These are phyloP conservation scores for Gallinago undulata DNA, from an alignment of 2,113 vertebrate genomes.

Conservation along the genomic window DNA sequence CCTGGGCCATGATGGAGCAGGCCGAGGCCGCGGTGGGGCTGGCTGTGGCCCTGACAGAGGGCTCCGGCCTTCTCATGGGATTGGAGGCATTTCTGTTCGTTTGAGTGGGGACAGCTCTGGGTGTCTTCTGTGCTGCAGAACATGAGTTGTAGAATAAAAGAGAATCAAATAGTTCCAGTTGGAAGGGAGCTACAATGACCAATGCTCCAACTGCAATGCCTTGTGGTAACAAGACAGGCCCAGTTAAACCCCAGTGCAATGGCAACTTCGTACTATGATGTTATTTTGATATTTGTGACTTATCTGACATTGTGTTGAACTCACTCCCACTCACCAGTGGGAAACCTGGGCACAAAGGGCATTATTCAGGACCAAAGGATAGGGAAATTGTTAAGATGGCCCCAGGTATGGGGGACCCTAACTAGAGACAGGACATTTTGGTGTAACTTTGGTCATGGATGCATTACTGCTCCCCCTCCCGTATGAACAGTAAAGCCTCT, in stretches of 20 bases:
- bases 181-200: fast-evolving
- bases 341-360: fast-evolving
- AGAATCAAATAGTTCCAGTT: not conserved
- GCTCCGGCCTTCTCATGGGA: fast-evolving
- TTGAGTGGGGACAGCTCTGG: not conserved
- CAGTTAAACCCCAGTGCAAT: not conserved
- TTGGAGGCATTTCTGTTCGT: not conserved
- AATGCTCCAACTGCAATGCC: not conserved
- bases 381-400: not conserved
- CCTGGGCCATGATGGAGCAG: fast-evolving
- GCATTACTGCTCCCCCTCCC: no score
- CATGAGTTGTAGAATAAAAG: not conserved
- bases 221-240: not conserved
- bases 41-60: fast-evolving
- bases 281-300: not conserved
- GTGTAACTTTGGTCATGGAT: not conserved
- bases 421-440: not conserved
- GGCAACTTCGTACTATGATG: fast-evolving
- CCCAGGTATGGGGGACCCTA: not conserved
- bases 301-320: not conserved
- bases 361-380: not conserved
- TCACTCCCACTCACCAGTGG: no score
- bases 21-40: fast-evolving
- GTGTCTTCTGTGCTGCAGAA: not conserved
- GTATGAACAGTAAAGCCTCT: fast-evolving